Evolutionary conservation across 1,140 invertebrate genomes (phyloP).

Genomic region (Calliphora vicina): DNA sequence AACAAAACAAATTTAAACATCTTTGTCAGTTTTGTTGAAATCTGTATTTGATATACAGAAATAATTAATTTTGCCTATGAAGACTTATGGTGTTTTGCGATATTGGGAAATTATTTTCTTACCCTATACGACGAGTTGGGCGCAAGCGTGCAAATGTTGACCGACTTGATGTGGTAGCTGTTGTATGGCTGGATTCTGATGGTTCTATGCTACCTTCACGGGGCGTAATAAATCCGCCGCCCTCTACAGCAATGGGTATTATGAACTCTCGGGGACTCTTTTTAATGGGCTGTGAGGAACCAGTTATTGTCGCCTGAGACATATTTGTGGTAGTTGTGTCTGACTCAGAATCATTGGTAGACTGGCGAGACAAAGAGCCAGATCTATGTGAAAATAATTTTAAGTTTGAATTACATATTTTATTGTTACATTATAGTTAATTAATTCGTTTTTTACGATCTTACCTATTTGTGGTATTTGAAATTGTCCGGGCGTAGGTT

Average conservation of each 20-base stretch:
- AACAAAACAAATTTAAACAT: no score
- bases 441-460: not conserved
- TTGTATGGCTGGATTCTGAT: constrained; percentile 68
- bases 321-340: constrained; percentile 65
- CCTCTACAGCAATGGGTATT: constrained; percentile 89
- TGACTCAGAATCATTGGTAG: constrained; percentile 74
- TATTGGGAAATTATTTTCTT: constrained; percentile 30
- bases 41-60: no score
- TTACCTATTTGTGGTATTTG: constrained; percentile 58
- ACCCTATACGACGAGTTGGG: constrained; percentile 57
- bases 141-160: constrained; percentile 57
- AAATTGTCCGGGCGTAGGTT: constrained; percentile 56
- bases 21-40: no score
- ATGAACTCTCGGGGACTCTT: constrained; percentile 90
- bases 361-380: constrained; percentile 70
- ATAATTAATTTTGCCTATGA: no score
- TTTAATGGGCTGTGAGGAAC: constrained; percentile 77
- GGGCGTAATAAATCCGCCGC: constrained; percentile 84
- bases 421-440: no score
- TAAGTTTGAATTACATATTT: no score
- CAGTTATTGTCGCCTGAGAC: constrained; percentile 57
- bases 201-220: constrained; percentile 78
- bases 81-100: no score
- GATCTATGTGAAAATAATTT: constrained; percentile 49
- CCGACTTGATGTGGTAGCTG: constrained; percentile 55